These are phyloP conservation scores for Allolobophora icterica DNA, from an alignment of 2,888 invertebrate genomes.

Conservation along the genomic window DNA sequence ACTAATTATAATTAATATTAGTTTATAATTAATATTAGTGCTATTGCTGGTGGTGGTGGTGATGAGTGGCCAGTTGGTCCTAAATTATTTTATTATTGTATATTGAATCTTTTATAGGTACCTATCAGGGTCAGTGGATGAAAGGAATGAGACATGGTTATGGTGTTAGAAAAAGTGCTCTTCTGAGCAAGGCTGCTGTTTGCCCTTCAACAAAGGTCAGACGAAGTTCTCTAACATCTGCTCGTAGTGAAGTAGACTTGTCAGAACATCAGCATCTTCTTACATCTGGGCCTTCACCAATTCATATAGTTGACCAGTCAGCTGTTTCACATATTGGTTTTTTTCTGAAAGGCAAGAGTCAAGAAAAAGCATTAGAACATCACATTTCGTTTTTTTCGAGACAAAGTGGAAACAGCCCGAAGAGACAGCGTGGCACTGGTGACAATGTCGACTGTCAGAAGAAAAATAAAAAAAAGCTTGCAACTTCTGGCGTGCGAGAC, in stretches of 20 bases:
- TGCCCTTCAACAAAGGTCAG: slow-evolving; percentile 72
- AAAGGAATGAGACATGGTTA: slow-evolving; percentile 97
- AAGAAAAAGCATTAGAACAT: not conserved
- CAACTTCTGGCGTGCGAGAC: not conserved
- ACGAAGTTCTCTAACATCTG: slow-evolving; percentile 65
- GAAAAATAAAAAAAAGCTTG: not conserved
- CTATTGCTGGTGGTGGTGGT: no score
- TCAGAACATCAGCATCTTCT: slow-evolving; percentile 12
- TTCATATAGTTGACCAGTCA: not conserved
- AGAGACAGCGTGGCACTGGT: not conserved
- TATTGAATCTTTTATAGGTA: slow-evolving; percentile 53
- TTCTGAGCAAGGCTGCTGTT: slow-evolving; percentile 94
- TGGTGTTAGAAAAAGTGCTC: slow-evolving; percentile 94
- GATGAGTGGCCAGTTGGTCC: no score
- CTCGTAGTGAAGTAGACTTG: slow-evolving; percentile 61
- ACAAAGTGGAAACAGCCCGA: not conserved
- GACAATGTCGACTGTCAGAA: not conserved
- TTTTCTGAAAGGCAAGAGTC: slow-evolving; percentile 20
- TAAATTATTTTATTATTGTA: no score
- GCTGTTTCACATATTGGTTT: not conserved
- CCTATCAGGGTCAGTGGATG: slow-evolving; percentile 94
- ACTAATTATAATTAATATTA: no score
- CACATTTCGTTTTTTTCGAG: not conserved
- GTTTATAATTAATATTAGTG: no score
- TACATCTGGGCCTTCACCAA: not conserved